These are phyloP conservation scores for Corythaixoides concolor DNA, from an alignment of 2,113 vertebrate genomes.

Conservation along the genomic window DNA sequence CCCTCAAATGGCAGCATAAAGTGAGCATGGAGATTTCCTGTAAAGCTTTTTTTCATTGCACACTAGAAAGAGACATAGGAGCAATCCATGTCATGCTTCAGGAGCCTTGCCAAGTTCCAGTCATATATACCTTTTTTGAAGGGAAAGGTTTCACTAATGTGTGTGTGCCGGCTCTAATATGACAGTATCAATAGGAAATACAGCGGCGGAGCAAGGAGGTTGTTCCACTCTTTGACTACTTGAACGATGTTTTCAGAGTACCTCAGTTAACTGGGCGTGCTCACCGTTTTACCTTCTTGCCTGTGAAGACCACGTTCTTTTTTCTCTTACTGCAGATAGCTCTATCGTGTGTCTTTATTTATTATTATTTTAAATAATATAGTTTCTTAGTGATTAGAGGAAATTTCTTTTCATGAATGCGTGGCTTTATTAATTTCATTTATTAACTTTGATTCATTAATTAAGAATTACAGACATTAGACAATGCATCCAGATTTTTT, in stretches of 20 bases:
- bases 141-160: not conserved
- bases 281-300: not conserved
- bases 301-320: not conserved
- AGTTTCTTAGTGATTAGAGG: not conserved
- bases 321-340: not conserved
- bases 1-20: not conserved
- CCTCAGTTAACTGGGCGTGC: not conserved
- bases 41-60: not conserved
- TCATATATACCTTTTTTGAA: not conserved
- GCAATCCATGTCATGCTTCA: not conserved
- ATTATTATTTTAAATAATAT: not conserved
- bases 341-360: not conserved
- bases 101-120: not conserved
- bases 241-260: not conserved
- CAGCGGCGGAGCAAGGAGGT: not conserved
- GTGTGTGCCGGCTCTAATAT: not conserved
- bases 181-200: not conserved
- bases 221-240: not conserved
- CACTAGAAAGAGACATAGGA: not conserved
- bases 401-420: not conserved
- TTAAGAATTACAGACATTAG: not conserved
- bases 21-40: not conserved
- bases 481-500: not conserved
- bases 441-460: not conserved
- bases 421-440: not conserved